These are phyloP conservation scores for Nemotelus pantherinus DNA, from an alignment of 2,888 invertebrate genomes.

Conservation along the genomic window DNA sequence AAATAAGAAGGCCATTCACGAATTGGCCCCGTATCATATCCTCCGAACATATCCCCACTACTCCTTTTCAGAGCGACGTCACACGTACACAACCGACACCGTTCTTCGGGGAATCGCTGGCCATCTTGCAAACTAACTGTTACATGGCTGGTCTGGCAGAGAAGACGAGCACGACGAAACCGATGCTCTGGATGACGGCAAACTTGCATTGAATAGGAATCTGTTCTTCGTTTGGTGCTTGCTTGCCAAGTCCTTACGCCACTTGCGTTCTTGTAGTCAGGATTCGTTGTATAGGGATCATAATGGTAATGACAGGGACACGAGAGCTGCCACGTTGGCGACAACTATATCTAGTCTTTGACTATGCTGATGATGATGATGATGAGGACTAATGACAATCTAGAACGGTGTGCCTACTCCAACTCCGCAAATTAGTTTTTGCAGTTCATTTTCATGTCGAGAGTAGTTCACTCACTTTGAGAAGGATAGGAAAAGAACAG, in stretches of 20 bases:
- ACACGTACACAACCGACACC: background rate
- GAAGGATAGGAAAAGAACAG: background rate
- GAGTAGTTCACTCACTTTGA: background rate
- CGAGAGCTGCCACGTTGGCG: background rate
- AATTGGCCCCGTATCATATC: too few relatives aligned
- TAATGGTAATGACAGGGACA: background rate
- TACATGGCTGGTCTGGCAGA: background rate
- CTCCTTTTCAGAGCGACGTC: too few relatives aligned
- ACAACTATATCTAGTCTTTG: background rate
- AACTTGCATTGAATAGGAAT: background rate
- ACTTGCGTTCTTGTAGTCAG: conserved; percentile 1
- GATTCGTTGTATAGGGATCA: background rate
- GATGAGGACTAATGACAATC: background rate
- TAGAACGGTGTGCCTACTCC: background rate
- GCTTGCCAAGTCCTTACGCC: conserved; percentile 2
- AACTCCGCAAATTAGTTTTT: background rate
- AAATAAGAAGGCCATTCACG: too few relatives aligned
- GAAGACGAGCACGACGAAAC: too few relatives aligned
- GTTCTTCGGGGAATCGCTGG: conserved; percentile 12
- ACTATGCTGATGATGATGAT: background rate
- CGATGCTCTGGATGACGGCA: background rate
- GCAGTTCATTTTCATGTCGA: background rate
- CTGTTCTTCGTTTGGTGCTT: background rate
- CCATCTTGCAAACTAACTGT: background rate
- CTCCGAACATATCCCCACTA: too few relatives aligned